Conservation (phyloP, 2,113 vertebrate genomes). For the Sylvietta virens region DNA sequence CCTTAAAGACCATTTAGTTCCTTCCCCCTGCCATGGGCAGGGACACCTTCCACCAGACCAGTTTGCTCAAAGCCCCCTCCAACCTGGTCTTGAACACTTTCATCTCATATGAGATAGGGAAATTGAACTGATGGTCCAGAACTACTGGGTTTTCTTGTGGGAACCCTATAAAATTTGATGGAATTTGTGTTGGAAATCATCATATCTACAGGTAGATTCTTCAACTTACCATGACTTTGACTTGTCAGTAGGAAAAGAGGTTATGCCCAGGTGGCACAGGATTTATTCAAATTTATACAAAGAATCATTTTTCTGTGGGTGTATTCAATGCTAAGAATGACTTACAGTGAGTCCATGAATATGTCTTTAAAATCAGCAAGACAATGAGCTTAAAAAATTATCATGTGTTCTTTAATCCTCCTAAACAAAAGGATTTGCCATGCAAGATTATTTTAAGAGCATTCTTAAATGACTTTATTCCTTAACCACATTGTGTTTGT, state of each 20-base stretch:
- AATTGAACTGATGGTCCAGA: background rate
- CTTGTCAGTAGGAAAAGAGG: background rate
- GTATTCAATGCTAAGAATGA: background rate
- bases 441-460: constrained; percentile 1
- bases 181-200: background rate
- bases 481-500: background rate
- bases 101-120: background rate
- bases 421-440: constrained; percentile 17
- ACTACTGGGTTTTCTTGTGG: background rate
- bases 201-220: background rate
- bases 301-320: background rate
- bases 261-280: background rate
- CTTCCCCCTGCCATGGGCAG: background rate
- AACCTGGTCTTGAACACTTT: background rate
- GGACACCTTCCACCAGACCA: background rate
- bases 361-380: background rate
- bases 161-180: background rate
- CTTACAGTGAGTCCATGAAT: background rate
- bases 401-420: background rate
- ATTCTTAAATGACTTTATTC: constrained; percentile 15
- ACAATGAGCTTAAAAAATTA: background rate
- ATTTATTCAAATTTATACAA: background rate
- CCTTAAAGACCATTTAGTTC: background rate
- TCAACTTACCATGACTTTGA: background rate
- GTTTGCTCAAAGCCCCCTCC: background rate